Evolutionary conservation across 2,113 vertebrate species (phyloP), one percentile per base, ranked within the genome.

Genomic region (Lutjanus erythropterus): DNA sequence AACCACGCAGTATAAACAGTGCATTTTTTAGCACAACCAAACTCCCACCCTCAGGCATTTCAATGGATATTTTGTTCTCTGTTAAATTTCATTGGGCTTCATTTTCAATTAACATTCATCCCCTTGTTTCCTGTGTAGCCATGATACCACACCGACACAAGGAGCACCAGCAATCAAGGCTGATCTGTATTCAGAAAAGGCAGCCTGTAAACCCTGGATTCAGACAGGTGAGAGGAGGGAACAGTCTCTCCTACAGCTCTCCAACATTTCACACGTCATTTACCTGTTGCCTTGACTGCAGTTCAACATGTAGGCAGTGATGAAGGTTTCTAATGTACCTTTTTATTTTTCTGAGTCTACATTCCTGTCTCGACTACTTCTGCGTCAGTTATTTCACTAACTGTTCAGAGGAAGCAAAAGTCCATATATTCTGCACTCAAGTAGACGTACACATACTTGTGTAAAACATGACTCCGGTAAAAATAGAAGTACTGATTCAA

Each of bases 81-180:
- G 66, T 75, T 49, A 70, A 21, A 49, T 64, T 70, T 49, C n/a
- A 58, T 53, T 41, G 12, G 27, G 42, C 72, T 56, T 61, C 21
- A 35, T 31, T 39, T 67, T 71, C 71, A 61, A 75, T 75, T 75
- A 79, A 64, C 59, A 84, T 79, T 49, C 56, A 44, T 73, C 41
- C 53, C 27, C 58, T 44, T 67, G 49, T 58, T n/a, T 70, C n/a
- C 41, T 61, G 69, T 29, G 68, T 21, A 64, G 58, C 71, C 35
- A 70, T 75, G 49, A 70, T 56, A 47, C 75, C 27, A n/a, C 37
- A 31, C 61, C 39, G 68, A 78, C 25, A 53, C 27, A 5, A 42
- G 27, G 53, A 67, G 53, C 29, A 55, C 33, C 35, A 39, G 61
- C 75, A 73, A 83, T 78, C 47, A 68, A 41, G 37, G 25, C 69